These are phyloP conservation scores for Athalia rosae DNA, from an alignment of 2,888 invertebrate genomes.

Conservation along the genomic window DNA sequence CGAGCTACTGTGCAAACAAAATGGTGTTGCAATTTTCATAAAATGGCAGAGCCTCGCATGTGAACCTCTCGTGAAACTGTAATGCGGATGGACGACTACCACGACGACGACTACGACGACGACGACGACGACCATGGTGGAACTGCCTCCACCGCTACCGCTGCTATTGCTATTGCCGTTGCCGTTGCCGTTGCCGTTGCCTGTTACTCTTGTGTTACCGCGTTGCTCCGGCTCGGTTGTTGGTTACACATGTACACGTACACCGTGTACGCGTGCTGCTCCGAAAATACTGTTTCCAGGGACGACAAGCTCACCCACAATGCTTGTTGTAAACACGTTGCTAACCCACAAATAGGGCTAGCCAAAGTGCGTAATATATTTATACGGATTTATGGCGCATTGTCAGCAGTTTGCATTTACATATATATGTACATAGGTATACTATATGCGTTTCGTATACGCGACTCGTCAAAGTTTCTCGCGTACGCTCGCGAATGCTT, in stretches of 20 bases:
- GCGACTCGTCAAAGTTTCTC: too few species aligned
- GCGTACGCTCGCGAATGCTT: too few species aligned
- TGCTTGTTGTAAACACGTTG: constrained; percentile 29
- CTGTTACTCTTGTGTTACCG: too few species aligned
- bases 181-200: not conserved
- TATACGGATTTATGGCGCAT: constrained; percentile 36
- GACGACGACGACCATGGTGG: not conserved
- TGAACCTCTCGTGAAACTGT: constrained; percentile 35
- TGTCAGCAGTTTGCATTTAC: not conserved
- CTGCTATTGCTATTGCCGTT: constrained; percentile 6
- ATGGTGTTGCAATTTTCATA: constrained; percentile 67
- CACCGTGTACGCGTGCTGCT: too few species aligned
- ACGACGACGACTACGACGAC: not conserved
- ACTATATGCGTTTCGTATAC: constrained; percentile 16
- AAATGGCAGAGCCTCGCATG: constrained; percentile 60
- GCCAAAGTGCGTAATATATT: constrained; percentile 37
- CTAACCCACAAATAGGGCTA: constrained; percentile 28
- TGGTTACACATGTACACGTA: too few species aligned
- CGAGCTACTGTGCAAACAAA: constrained; percentile 56
- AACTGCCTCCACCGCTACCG: not conserved
- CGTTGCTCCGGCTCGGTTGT: too few species aligned
- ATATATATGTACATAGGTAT: not conserved
- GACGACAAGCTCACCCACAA: constrained; percentile 37
- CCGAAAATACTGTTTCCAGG: constrained; percentile 34
- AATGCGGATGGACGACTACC: constrained; percentile 27